A percentile compares a stretch with the other conserved stretches of the same genome.
Evolutionary conservation across 2,888 invertebrate genomes (phyloP).

Genomic region (Pinctada fucata): DNA sequence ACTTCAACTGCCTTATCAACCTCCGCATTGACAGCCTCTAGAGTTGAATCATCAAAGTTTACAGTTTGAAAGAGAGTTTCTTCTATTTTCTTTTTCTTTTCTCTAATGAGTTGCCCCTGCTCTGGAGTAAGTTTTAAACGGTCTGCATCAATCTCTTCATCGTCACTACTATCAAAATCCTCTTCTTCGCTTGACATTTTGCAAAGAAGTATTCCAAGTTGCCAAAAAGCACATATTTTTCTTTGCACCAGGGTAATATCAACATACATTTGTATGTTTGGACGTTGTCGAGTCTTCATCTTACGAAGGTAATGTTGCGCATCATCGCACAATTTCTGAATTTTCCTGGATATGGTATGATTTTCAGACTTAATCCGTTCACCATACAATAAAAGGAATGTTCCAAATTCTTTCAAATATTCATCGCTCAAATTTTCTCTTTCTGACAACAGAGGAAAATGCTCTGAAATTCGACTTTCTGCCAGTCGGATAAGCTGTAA

Average conservation of each 20-base stretch:
- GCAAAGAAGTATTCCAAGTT: not conserved
- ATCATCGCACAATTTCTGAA: not conserved
- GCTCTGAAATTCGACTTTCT: not conserved
- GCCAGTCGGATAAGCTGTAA: not conserved
- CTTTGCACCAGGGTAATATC: not conserved
- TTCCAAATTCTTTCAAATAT: conserved; percentile 11
- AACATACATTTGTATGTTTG: not conserved
- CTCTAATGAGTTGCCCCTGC: too few relatives aligned
- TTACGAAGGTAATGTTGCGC: not conserved
- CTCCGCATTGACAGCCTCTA: too few relatives aligned
- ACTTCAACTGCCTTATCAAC: too few relatives aligned
- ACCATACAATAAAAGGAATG: not conserved
- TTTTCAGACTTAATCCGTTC: not conserved
- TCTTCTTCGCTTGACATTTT: too few relatives aligned
- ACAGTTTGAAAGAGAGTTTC: too few relatives aligned
- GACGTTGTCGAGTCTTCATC: not conserved
- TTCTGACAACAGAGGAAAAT: conserved; percentile 7
- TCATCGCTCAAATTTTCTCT: not conserved
- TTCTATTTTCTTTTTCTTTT: too few relatives aligned
- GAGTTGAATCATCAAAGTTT: too few relatives aligned
- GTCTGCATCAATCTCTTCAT: too few relatives aligned
- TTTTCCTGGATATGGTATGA: not conserved
- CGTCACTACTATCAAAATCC: too few relatives aligned
- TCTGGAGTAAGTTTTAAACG: too few relatives aligned
- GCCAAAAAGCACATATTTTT: not conserved